These are phyloP conservation scores for Crax fasciolata DNA, from an alignment of 2,797 vertebrate species.

Conservation along the genomic window DNA sequence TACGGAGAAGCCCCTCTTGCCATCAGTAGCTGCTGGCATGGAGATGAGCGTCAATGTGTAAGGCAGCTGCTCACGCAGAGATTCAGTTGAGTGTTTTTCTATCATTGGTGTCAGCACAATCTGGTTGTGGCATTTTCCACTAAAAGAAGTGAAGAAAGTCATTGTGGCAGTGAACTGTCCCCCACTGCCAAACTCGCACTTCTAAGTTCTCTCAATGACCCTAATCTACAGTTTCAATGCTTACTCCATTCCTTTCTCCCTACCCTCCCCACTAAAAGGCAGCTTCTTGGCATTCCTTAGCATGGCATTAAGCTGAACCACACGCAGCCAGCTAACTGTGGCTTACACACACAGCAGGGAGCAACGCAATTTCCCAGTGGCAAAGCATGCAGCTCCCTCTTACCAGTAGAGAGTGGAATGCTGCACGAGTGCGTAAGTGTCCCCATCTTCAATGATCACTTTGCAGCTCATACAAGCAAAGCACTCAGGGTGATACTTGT, in stretches of 20 bases:
- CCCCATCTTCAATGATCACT: slow-evolving; percentile 95
- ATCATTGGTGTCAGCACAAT: slow-evolving; percentile 94
- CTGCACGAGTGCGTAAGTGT: slow-evolving; percentile 94
- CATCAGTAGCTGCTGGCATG: slow-evolving; percentile 93
- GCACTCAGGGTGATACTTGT: slow-evolving; percentile 98
- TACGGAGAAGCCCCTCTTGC: slow-evolving; percentile 93
- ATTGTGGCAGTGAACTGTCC: not conserved
- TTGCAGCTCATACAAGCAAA: slow-evolving; percentile 97
- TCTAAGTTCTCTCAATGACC: not conserved
- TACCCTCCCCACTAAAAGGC: not conserved
- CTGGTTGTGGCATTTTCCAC: slow-evolving; percentile 96
- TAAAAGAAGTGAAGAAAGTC: slow-evolving; percentile 69
- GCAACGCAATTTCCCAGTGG: not conserved
- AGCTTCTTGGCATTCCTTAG: not conserved
- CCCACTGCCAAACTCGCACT: not conserved
- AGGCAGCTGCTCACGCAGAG: slow-evolving; percentile 90
- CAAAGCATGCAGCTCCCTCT: slow-evolving; percentile 55
- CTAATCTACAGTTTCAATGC: not conserved
- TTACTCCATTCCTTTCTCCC: not conserved
- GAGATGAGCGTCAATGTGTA: slow-evolving; percentile 95
- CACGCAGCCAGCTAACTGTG: not conserved
- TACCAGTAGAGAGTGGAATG: slow-evolving; percentile 95
- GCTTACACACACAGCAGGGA: not conserved
- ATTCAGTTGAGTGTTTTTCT: slow-evolving; percentile 92
- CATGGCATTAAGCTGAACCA: not conserved